These are phyloP conservation scores for Pomacea canaliculata DNA, from an alignment of 2,888 invertebrate genomes.

Conservation along the genomic window DNA sequence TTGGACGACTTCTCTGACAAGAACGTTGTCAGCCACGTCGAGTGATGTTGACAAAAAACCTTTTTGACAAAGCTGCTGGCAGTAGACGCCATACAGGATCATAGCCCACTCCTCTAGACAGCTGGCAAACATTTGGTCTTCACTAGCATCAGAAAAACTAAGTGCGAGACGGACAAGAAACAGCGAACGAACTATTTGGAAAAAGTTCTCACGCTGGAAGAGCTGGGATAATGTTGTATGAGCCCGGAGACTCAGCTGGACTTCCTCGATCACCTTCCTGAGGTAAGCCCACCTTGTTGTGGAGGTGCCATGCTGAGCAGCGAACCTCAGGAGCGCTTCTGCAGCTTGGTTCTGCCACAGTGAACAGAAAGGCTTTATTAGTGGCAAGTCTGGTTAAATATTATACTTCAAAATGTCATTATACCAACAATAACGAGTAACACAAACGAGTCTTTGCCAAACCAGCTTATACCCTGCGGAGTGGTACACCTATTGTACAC, in stretches of 20 bases:
- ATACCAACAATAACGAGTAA: no score
- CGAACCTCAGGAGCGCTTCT: conserved; percentile 24
- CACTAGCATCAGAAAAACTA: conserved; percentile 15
- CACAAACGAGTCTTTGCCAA: no score
- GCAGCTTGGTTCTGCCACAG: conserved; percentile 25
- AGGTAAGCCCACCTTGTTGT: conserved; percentile 5
- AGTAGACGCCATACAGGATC: conserved; percentile 28
- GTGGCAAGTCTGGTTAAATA: no score
- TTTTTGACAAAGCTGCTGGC: conserved; percentile 20
- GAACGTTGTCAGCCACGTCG: conserved; percentile 1
- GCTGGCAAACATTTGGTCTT: conserved; percentile 20
- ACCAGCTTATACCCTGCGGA: not conserved
- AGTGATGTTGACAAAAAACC: conserved; percentile 1
- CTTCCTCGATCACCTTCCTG: conserved; percentile 14
- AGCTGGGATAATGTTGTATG: conserved; percentile 23
- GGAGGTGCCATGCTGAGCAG: conserved; percentile 12
- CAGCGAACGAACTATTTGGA: conserved; percentile 24
- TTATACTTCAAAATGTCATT: no score
- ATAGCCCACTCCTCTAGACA: conserved; percentile 21
- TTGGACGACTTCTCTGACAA: conserved; percentile 3
- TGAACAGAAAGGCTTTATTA: no score
- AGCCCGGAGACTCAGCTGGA: conserved; percentile 19
- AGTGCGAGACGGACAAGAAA: conserved; percentile 26
- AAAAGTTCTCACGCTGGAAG: conserved; percentile 18
- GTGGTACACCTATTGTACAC: not conserved